Base-by-base conservation (phyloP, 2,113 vertebrate genomes). In the Gopherus evgoodei region DNA sequence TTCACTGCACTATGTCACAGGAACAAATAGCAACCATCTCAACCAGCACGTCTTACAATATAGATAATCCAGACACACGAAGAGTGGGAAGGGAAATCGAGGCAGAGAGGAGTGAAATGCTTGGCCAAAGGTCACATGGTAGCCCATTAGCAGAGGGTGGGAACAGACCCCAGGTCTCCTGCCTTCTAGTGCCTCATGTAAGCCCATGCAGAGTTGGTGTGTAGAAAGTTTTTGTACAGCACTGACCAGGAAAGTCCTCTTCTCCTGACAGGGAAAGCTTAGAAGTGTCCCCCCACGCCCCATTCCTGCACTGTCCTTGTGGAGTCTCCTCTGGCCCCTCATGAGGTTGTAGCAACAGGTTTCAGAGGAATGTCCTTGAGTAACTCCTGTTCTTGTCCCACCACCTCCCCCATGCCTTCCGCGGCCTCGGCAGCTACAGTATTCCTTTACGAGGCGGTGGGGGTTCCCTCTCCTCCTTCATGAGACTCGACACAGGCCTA, bases 401-500 rank as follows among this genome's bases (percentile, higher is more conserved):
- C n/a, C n/a, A 25, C 69, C 24, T 57, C 59, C 49, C n/a, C 57
- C 38, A 75, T n/a, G 2, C 14, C 17, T 24, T 47, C 42, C 2
- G 52, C 42, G n/a, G 21, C 25, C 22, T 31, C 38, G 8, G 56
- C 17, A 62, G 90, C 44, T 82, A 54, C 53, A 9, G 53, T 54
- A 42, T 53, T 42, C 65, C 90, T 91, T 91, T 87, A 91, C 87
- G 86, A 78, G 17, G 11, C 11, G 31, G 29, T 59, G 4, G 59
- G 44, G 42, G 69, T 17, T 35, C 86, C 44, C 52, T 44, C 72
- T 6, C 53, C 29, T 27, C 47, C 57, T 82, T 80, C 86, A 92
- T n/a, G 86, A 72, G 86, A 81, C 53, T 88, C 88, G 86, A 88
- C 91, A 92, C 47, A 84, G 57, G 50, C 59, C 81, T 85, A 59